Base-by-base conservation (phyloP, 2,888 invertebrate genomes). In the Harpalus rufipes region DNA sequence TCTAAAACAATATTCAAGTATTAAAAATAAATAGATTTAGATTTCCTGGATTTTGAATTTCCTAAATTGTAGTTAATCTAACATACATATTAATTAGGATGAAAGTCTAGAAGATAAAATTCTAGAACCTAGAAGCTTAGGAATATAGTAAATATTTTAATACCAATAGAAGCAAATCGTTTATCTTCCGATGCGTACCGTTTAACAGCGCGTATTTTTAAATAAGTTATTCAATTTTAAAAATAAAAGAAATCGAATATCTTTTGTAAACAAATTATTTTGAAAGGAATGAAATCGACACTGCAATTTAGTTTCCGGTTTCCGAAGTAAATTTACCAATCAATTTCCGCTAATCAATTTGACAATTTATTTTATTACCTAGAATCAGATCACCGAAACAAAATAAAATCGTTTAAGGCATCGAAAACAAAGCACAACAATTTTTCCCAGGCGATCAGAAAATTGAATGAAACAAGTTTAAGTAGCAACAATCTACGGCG, bases 381-480 rank as follows among this genome's bases (percentile, higher is more conserved):
- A n/a, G n/a, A 68, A 68, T 68, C 68, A 68, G 68, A 68, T 68
- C 68, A 39, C 68, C 68, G 39, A 32, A 68, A 68, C 68, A 68
- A 68, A 68, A 32, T 68, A 68, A 68, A 68, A 68, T 68, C 68
- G 68, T 68, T 68, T 68, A 68, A 39, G 68, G 68, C 68, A 68
- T 68, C 68, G 68, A 32, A 68, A 68, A 68, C 68, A 68, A 68
- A 68, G 68, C 14, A 68, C 68, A 68, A 68, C 39, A 68, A 68
- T 68, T 68, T 68, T 68, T 68, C 68, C 68, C 68, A 68, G 39
- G 68, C 68, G 68, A 68, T 68, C 58, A 78, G 25, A 78, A 78
- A 78, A 78, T 78, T 78, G 78, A 78, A 78, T 78, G 78, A 58
- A 78, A 78, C 78, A 58, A 58, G 56, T 56, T 78, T 78, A 78